phyloP scores from a whole-genome alignment of 2,113 vertebrate species.

The Herpetotheres cachinnans region DNA sequence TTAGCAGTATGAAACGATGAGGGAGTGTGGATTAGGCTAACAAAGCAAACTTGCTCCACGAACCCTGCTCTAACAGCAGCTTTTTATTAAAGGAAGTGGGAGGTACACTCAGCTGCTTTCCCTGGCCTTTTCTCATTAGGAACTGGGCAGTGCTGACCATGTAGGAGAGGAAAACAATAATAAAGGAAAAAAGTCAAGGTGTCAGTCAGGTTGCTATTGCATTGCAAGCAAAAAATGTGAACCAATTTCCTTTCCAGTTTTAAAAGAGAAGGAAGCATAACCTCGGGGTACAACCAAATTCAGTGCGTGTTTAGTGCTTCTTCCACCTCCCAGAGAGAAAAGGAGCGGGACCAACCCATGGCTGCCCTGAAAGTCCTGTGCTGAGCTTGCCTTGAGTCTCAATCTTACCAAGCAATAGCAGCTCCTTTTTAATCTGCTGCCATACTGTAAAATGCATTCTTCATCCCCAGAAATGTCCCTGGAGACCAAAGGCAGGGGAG shows the following conservation, averaged over 20 bases:
- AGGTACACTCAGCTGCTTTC: neutral
- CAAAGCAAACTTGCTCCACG: neutral
- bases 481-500: neutral
- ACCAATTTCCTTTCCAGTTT: neutral
- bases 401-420: neutral
- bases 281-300: neutral
- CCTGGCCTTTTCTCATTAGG: neutral
- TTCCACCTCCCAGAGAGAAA: neutral
- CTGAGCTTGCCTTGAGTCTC: neutral
- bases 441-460: neutral
- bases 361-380: neutral
- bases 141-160: neutral
- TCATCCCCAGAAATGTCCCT: neutral
- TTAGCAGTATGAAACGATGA: neutral
- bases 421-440: neutral
- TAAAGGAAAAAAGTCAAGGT: neutral
- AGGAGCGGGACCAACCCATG: neutral
- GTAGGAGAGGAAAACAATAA: neutral
- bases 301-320: neutral
- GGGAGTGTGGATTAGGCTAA: neutral
- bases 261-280: neutral
- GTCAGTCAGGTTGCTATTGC: neutral
- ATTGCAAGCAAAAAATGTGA: neutral
- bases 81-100: neutral
- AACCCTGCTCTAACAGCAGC: neutral